Conservation (phyloP, 2,888 invertebrate species). For the Pollenia griseotomentosa region DNA sequence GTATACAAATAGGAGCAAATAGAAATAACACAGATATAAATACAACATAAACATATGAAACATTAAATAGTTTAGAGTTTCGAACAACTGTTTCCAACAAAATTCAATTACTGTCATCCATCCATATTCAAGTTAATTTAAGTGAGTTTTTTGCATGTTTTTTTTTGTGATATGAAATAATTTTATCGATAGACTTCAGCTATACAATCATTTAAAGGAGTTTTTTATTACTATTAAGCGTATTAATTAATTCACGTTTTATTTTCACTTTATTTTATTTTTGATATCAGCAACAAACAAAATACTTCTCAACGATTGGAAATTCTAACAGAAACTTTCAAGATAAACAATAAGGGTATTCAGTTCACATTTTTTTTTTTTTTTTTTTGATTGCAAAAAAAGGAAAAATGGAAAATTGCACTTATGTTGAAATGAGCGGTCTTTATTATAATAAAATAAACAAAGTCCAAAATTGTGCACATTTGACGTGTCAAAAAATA, state of each 20-base stretch:
- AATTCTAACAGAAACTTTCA: neutral
- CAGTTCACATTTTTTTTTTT: too few species aligned
- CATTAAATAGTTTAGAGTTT: constrained; percentile 59
- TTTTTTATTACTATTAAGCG: constrained; percentile 63
- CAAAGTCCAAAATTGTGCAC: too few species aligned
- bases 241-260: constrained; percentile 54
- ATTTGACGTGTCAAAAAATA: too few species aligned
- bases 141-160: constrained; percentile 16
- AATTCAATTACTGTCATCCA: constrained; percentile 38
- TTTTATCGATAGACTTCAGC: constrained; percentile 22
- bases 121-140: constrained; percentile 31
- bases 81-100: constrained; percentile 53
- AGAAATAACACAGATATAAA: constrained; percentile 66
- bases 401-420: neutral
- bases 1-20: constrained; percentile 60
- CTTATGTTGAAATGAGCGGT: too few species aligned
- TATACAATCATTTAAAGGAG: constrained; percentile 41
- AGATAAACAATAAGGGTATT: neutral
- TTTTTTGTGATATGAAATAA: constrained; percentile 56
- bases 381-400: neutral
- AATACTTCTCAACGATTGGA: constrained; percentile 32
- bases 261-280: constrained; percentile 28
- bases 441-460: too few species aligned
- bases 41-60: constrained; percentile 65
- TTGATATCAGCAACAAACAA: constrained; percentile 14